Evolutionary conservation across 1,140 invertebrate species (phyloP).

Genomic region (Brachionus angularis): DNA sequence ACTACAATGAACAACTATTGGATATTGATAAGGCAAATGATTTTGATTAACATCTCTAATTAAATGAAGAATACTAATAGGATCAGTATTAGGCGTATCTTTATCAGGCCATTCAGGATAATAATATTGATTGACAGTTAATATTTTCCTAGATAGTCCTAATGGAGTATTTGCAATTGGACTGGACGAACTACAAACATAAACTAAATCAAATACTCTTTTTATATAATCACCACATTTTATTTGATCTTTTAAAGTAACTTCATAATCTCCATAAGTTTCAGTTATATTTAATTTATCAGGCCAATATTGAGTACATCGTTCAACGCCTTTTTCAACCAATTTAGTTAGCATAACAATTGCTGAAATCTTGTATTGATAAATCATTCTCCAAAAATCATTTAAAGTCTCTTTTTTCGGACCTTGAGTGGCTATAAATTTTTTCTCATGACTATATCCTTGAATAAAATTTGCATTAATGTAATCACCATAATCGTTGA

Average conservation of each 20-base stretch:
- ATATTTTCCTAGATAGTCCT: conserved; percentile 62
- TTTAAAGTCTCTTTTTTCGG: conserved; percentile 83
- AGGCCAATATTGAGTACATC: conserved; percentile 93
- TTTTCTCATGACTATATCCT: conserved; percentile 93
- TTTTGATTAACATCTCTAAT: conserved; percentile 33
- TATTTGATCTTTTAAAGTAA: conserved; percentile 26
- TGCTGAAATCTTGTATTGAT: conserved; percentile 83
- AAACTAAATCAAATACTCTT: conserved; percentile 27
- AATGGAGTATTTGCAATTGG: background rate
- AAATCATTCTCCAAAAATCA: conserved; percentile 95
- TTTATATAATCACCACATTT: conserved; percentile 33
- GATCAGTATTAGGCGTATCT: conserved; percentile 56
- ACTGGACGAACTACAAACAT: too few species aligned
- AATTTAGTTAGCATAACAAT: conserved; percentile 86
- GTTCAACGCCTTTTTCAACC: conserved; percentile 77
- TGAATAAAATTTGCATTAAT: conserved; percentile 97
- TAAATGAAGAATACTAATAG: conserved; percentile 38
- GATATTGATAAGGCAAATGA: conserved; percentile 65
- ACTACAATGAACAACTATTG: conserved; percentile 84
- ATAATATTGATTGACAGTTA: conserved; percentile 78
- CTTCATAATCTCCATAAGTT: conserved; percentile 8
- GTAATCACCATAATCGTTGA: conserved; percentile 70
- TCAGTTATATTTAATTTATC: conserved; percentile 61
- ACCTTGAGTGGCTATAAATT: conserved; percentile 95
- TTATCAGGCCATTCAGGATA: conserved; percentile 93